A percentile compares a stretch with the other conserved stretches of the same genome.
phyloP scores from a whole-genome alignment of 2,888 invertebrate species.

The Apamea sordens region DNA sequence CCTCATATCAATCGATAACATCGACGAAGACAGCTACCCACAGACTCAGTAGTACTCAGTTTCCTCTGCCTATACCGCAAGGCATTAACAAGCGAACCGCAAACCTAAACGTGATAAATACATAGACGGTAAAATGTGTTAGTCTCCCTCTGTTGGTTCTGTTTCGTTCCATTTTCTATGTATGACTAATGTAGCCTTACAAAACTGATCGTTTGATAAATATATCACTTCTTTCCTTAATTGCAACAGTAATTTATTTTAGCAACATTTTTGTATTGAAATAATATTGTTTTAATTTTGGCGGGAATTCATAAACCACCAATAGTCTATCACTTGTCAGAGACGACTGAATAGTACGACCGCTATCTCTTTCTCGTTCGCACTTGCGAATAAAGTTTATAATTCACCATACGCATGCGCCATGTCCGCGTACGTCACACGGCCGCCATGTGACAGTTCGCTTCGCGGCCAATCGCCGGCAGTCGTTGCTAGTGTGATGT shows the following conservation, averaged over 20 bases:
- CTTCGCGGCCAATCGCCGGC: slow-evolving; percentile 78
- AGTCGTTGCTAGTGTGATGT: slow-evolving; percentile 80
- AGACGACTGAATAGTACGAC: slow-evolving; percentile 15
- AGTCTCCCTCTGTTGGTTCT: not conserved
- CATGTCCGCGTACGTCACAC: slow-evolving; percentile 79
- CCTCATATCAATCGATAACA: not conserved
- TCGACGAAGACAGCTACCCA: not conserved
- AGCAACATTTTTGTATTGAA: not conserved
- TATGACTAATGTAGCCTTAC: not conserved
- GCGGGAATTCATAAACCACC: slow-evolving; percentile 50
- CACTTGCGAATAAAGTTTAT: slow-evolving; percentile 77
- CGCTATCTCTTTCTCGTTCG: slow-evolving; percentile 67
- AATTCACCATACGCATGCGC: slow-evolving; percentile 83
- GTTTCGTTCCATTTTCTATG: not conserved
- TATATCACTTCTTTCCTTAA: not conserved
- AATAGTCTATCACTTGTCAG: slow-evolving; percentile 37
- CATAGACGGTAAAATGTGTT: not conserved
- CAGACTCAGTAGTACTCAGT: not conserved
- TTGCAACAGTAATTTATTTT: not conserved
- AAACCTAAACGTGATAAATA: not conserved
- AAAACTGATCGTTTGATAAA: not conserved
- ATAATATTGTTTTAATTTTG: slow-evolving; percentile 51
- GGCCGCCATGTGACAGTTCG: slow-evolving; percentile 77
- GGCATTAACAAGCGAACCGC: not conserved
- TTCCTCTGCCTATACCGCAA: not conserved